Evolutionary conservation across 2,113 vertebrate genomes (phyloP), one percentile per base, ranked within the genome.

Genomic region (Epinephelus moara): DNA sequence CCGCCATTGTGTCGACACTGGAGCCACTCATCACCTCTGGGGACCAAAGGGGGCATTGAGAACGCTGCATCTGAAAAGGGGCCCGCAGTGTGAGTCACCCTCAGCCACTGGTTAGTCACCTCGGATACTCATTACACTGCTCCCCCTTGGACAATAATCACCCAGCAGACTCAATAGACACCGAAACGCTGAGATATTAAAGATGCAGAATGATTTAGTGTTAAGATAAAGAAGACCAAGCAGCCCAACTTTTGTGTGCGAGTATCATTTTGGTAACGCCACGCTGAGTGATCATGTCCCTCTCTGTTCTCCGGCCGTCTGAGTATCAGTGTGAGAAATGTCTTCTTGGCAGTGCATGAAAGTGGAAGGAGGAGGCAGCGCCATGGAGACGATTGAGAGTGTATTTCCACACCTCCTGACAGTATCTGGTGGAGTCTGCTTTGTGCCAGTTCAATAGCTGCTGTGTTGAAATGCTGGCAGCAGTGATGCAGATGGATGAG

Each of bases 51-150:
- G 47, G 52, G 50, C 70, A 67, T 27, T 70, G 78, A 89, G 76
- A 78, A n/a, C 4, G 33, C 60, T 72, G 55, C 68, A 33, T 68
- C 33, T 88, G 67, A 87, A 82, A 84, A 85, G 67, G 57, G 37
- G 42, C 33, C 47, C 5, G 56, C 68, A 75, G 33, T 55, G 56
- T 93, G 88, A 93, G 63, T 94, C 86, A 87, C 62, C 76, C 70
- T 11, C 56, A 71, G 74, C 75, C 56, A 50, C 72, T 40, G 62
- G 25, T 90, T 87, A 93, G 92, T 94, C 93, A 94, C 77, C 82
- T 81, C 40, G 45, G 90, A 91, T 82, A 87, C 80, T 80, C 69
- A 52, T 89, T 81, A 88, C 89, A 88, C 21, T 30, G 77, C 53
- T 79, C 81, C 50, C 69, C 18, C 57, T 68, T 55, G 33, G 77